These are phyloP conservation scores for Muscina levida DNA, from an alignment of 2,888 invertebrate genomes.

Conservation along the genomic window DNA sequence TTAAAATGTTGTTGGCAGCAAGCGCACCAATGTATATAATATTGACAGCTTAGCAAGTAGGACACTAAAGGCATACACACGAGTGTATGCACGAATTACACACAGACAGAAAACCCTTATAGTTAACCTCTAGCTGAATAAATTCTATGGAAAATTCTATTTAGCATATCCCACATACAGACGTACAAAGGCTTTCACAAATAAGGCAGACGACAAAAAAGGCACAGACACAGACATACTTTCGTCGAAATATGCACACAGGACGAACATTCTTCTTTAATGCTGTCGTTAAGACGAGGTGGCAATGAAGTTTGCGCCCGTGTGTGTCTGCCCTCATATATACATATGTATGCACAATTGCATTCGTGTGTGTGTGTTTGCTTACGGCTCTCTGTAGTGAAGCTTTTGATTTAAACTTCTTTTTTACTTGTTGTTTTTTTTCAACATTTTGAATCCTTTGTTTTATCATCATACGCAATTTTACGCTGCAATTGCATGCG, in stretches of 20 bases:
- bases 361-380: slow-evolving; percentile 21
- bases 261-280: slow-evolving; percentile 14
- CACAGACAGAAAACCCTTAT: slow-evolving; percentile 63
- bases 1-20: slow-evolving; percentile 34
- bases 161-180: slow-evolving; percentile 38
- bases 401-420: slow-evolving; percentile 63
- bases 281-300: slow-evolving; percentile 33
- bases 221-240: background rate
- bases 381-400: slow-evolving; percentile 38
- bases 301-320: slow-evolving; percentile 66
- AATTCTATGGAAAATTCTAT: slow-evolving; percentile 59
- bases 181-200: slow-evolving; percentile 31
- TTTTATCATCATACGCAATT: slow-evolving; percentile 63
- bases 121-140: slow-evolving; percentile 65
- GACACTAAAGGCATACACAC: slow-evolving; percentile 49
- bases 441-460: slow-evolving; percentile 59
- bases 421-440: slow-evolving; percentile 47
- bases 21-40: background rate
- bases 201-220: slow-evolving; percentile 37
- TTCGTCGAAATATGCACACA: background rate
- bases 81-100: background rate
- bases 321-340: too few relatives aligned
- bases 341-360: background rate
- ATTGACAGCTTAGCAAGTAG: slow-evolving; percentile 60
- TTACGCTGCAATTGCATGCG: slow-evolving; percentile 65